Percentiles rank a stretch among this genome's conserved stretches.
phyloP scores from a whole-genome alignment of 2,113 vertebrate genomes.

The Dicerorhinus sumatrensis region DNA sequence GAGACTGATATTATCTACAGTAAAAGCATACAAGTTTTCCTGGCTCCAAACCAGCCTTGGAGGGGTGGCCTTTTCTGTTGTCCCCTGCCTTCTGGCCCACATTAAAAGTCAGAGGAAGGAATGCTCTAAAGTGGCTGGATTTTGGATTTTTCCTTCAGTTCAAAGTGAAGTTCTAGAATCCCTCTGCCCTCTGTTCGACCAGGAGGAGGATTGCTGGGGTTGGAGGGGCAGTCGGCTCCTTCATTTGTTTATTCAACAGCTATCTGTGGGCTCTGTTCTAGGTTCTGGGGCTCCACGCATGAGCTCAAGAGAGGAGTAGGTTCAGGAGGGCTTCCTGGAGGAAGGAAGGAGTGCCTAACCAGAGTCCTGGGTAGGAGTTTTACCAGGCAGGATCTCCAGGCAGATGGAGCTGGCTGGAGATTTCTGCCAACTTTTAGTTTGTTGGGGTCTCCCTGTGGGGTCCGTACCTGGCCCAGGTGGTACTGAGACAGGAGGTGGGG shows the following conservation, averaged over 20 bases:
- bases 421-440: not conserved
- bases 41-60: not conserved
- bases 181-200: not conserved
- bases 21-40: not conserved
- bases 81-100: not conserved
- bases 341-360: not conserved
- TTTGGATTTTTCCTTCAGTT: not conserved
- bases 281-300: not conserved
- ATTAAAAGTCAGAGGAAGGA: not conserved
- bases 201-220: not conserved
- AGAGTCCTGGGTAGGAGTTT: not conserved
- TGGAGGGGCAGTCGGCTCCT: not conserved
- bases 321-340: constrained; percentile 31
- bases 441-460: not conserved
- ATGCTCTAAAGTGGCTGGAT: not conserved
- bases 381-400: not conserved
- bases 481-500: not conserved
- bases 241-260: not conserved
- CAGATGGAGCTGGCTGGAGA: not conserved
- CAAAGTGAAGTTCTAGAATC: not conserved
- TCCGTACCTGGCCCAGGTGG: not conserved
- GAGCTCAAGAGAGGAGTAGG: not conserved
- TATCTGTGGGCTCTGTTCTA: not conserved
- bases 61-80: not conserved
- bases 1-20: not conserved